Evolutionary conservation across 1,140 invertebrate genomes (phyloP).

Genomic region (Apis cerana): DNA sequence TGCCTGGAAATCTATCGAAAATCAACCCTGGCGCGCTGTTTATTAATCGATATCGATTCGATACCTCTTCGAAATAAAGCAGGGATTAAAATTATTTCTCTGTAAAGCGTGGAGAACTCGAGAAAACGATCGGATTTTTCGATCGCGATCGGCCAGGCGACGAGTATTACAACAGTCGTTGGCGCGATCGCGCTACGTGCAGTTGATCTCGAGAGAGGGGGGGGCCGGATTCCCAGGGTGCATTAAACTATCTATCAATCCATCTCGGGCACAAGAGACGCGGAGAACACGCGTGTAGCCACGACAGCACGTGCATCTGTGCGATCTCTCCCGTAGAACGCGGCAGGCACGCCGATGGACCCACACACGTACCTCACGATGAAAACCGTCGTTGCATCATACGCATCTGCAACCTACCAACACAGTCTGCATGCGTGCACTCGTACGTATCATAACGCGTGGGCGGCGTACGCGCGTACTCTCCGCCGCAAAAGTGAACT

Average conservation of each 20-base stretch:
- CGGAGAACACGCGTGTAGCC: slow-evolving; percentile 34
- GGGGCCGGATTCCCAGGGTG: slow-evolving; percentile 58
- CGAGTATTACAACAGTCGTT: slow-evolving; percentile 49
- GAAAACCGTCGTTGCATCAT: slow-evolving; percentile 14
- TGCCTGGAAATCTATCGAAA: no score
- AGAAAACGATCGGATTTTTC: no score
- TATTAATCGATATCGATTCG: no score
- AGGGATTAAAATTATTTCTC: no score
- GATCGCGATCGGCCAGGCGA: no score
- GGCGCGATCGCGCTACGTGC: slow-evolving; percentile 6
- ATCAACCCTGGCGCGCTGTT: no score
- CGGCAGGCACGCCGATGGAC: slow-evolving; percentile 3
- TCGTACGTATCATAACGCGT: slow-evolving; percentile 27
- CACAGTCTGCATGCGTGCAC: background rate
- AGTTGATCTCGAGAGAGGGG: slow-evolving; percentile 36
- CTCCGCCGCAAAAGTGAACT: slow-evolving; percentile 21
- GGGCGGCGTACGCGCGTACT: slow-evolving; percentile 15
- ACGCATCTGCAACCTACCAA: background rate
- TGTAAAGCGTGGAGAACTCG: no score
- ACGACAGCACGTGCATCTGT: slow-evolving; percentile 44
- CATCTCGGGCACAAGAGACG: slow-evolving; percentile 55
- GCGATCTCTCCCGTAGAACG: slow-evolving; percentile 42
- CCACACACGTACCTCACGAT: background rate
- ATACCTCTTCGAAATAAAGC: no score
- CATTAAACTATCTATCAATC: slow-evolving; percentile 69